A percentile compares a stretch with the other conserved stretches of the same genome.
phyloP scores from a whole-genome alignment of 2,888 invertebrate genomes.

The Dastarcus helophoroides region DNA sequence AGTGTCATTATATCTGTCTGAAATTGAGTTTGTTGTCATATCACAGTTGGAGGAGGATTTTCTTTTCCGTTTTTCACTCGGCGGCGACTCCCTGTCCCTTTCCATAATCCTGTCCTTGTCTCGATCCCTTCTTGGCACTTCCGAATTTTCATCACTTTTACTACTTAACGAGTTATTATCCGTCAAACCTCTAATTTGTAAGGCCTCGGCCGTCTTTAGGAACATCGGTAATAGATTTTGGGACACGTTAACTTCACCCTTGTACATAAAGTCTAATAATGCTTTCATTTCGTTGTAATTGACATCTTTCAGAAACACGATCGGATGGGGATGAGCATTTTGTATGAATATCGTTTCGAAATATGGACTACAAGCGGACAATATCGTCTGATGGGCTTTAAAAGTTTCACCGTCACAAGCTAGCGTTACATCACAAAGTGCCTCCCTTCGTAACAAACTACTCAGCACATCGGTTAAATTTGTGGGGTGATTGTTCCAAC shows the following conservation, averaged over 20 bases:
- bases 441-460: slow-evolving; percentile 76
- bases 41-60: slow-evolving; percentile 58
- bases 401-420: slow-evolving; percentile 85
- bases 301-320: slow-evolving; percentile 88
- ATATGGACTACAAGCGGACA: slow-evolving; percentile 89
- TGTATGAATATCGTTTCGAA: slow-evolving; percentile 85
- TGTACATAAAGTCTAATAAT: slow-evolving; percentile 86
- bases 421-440: slow-evolving; percentile 84
- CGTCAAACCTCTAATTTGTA: slow-evolving; percentile 81
- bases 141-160: slow-evolving; percentile 28
- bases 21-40: slow-evolving; percentile 47
- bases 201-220: slow-evolving; percentile 83
- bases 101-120: slow-evolving; percentile 24
- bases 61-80: slow-evolving; percentile 49
- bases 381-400: slow-evolving; percentile 86
- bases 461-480: slow-evolving; percentile 84
- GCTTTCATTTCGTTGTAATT: slow-evolving; percentile 82
- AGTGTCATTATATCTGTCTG: slow-evolving; percentile 56
- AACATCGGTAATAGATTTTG: slow-evolving; percentile 84
- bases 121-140: slow-evolving; percentile 27
- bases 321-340: slow-evolving; percentile 82
- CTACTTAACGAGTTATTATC: slow-evolving; percentile 61
- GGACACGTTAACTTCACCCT: slow-evolving; percentile 65
- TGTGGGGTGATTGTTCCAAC: slow-evolving; percentile 90
- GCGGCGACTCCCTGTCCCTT: slow-evolving; percentile 33